Conservation (phyloP, 2,797 vertebrate species). For the Martes flavigula region DNA sequence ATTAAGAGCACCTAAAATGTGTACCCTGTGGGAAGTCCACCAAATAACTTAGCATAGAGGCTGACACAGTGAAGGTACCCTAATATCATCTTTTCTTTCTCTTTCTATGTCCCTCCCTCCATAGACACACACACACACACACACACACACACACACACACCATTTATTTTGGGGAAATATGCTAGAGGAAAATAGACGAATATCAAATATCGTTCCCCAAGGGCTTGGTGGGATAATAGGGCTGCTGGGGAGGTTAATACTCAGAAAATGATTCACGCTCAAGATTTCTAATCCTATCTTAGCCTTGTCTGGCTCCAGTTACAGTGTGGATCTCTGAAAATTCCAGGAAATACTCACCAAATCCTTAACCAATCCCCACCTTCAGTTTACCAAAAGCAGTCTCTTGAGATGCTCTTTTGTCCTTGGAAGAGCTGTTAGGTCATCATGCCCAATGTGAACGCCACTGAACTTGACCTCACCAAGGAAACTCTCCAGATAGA, state of each 20-base stretch:
- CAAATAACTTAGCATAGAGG: neutral
- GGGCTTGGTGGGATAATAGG: neutral
- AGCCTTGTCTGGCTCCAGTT: neutral
- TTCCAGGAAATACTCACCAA: neutral
- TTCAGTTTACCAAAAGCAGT: neutral
- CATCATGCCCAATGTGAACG: neutral
- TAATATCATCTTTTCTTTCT: neutral
- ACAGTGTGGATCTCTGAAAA: neutral
- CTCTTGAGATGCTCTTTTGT: neutral
- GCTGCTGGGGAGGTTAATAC: neutral
- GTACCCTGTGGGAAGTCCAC: neutral
- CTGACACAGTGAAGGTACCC: neutral
- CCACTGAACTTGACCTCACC: neutral
- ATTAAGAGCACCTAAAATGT: neutral
- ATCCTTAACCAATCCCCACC: neutral
- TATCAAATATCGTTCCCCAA: neutral
- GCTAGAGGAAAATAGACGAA: neutral
- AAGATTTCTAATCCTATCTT: neutral
- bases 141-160: neutral
- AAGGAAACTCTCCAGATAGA: neutral
- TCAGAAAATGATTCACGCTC: constrained; percentile 10
- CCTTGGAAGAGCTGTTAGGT: neutral
- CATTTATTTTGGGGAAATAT: neutral
- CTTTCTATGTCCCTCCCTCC: neutral
- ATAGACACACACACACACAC: neutral